Evolutionary conservation across 2,113 vertebrate species (phyloP).

Genomic region (Albula goreensis): DNA sequence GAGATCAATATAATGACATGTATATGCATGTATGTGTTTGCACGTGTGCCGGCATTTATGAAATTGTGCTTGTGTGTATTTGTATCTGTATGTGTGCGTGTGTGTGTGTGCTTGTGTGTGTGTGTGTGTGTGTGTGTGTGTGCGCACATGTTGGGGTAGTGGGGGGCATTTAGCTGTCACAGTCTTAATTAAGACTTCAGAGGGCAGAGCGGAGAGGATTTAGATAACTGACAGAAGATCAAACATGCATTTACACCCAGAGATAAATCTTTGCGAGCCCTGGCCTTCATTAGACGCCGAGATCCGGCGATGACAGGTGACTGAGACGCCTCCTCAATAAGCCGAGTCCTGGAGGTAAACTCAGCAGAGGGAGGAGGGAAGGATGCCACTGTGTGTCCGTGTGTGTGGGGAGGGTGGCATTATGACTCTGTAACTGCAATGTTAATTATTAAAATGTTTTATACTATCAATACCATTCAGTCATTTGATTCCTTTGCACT

Average conservation of each 20-base stretch:
- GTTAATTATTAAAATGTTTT: not conserved
- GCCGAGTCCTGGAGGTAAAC: constrained; percentile 1
- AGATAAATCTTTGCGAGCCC: constrained; percentile 30
- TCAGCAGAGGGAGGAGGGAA: not conserved
- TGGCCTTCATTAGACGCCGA: constrained; percentile 34
- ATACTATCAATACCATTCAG: not conserved
- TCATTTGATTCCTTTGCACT: not conserved
- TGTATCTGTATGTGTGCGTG: too few relatives aligned
- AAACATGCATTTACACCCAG: constrained; percentile 34
- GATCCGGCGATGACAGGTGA: constrained; percentile 36
- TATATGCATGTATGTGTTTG: not conserved
- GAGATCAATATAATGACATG: not conserved
- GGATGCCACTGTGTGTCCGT: not conserved
- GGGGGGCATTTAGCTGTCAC: constrained; percentile 20
- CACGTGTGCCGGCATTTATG: not conserved
- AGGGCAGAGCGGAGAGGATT: constrained; percentile 29
- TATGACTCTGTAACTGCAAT: not conserved
- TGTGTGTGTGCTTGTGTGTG: not conserved
- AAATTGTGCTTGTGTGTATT: too few relatives aligned
- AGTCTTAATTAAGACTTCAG: constrained; percentile 41
- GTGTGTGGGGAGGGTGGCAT: not conserved
- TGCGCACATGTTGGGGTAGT: too few relatives aligned
- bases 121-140: not conserved
- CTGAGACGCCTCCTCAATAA: constrained; percentile 8
- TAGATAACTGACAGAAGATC: constrained; percentile 36